Evolutionary conservation across 2,888 invertebrate species (phyloP), one percentile per base, ranked within the genome.

Genomic region (Phalera bucephala): DNA sequence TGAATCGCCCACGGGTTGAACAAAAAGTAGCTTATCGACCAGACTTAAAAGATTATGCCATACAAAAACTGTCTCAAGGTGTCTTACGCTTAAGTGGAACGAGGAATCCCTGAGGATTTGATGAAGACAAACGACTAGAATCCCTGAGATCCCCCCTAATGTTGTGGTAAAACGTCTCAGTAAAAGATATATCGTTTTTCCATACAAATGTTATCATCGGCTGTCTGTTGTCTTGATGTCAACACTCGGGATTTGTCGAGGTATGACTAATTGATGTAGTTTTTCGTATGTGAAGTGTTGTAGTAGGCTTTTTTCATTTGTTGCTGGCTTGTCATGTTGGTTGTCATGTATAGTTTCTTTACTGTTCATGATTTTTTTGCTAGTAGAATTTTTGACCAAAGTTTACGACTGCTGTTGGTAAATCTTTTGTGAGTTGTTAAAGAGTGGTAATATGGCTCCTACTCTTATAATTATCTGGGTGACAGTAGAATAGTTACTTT

Each of bases 41-140:
- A 31, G 39, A 27, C 23, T 52, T 45, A 52, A 38, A 40, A 52
- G 44, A 50, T 47, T 52, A 49, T 34, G 23, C 28, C 29, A 31
- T 36, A 42, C 26, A 50, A 55, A 58, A 58, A 52, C 40, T 40
- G 19, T 45, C 41, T 45, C 33, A 37, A 50, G 44, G 38, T 58
- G 39, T 48, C 39, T 31, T 32, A 23, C 13, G 28, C 17, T 43
- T 45, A 40, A 55, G 43, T 55, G 33, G 33, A 21, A 27, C 39
- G 28, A 29, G 22, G 28, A 32, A 40, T 59, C 55, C 44, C 39
- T 13, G 19, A 52, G 52, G 65, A 56, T 56, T 56, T 66, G 69
- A 70, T 50, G 56, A 62, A 70, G 72, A 72, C 48, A 64, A 63
- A 72, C 50, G 69, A 64, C 43, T 35, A n/a, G 35, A 34, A 31